Evolutionary conservation across 2,888 invertebrate genomes (phyloP).

Genomic region (Branchinecta sandiegonensis): DNA sequence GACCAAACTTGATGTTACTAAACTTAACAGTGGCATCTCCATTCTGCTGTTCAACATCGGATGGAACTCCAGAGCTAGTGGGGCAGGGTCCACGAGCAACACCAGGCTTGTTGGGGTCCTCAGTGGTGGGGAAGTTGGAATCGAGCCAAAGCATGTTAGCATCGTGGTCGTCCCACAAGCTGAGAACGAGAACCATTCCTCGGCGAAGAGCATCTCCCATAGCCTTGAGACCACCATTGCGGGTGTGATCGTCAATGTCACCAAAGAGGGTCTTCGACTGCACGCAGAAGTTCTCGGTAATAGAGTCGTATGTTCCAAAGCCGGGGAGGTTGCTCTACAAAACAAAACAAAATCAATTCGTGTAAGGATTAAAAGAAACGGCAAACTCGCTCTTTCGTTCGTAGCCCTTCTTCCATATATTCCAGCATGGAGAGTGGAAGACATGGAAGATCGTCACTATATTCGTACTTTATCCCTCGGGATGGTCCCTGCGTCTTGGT

Average conservation of each 20-base stretch:
- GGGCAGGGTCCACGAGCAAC: conserved; percentile 26
- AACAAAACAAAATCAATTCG: not conserved
- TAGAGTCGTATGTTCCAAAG: conserved; percentile 23
- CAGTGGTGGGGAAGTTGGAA: conserved; percentile 24
- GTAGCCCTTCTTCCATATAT: no score
- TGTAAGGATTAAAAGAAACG: no score
- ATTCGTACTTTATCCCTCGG: no score
- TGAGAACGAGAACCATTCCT: conserved; percentile 26
- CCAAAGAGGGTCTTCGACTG: conserved; percentile 24
- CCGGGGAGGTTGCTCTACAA: conserved; percentile 22
- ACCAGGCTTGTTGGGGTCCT: conserved; percentile 24
- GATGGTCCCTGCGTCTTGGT: no score
- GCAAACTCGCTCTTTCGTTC: no score
- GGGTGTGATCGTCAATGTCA: conserved; percentile 23
- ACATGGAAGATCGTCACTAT: no score
- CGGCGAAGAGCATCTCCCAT: conserved; percentile 26
- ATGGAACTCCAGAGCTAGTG: conserved; percentile 24
- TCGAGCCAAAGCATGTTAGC: conserved; percentile 27
- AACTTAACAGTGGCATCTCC: conserved; percentile 23
- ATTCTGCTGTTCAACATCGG: conserved; percentile 23
- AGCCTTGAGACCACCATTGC: conserved; percentile 25
- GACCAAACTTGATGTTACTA: conserved; percentile 25
- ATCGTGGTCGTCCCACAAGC: conserved; percentile 27
- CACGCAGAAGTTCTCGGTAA: conserved; percentile 25
- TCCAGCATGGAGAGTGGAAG: no score